phyloP scores from a whole-genome alignment of 2,113 vertebrate genomes.

The Psilopogon haemacephalus region DNA sequence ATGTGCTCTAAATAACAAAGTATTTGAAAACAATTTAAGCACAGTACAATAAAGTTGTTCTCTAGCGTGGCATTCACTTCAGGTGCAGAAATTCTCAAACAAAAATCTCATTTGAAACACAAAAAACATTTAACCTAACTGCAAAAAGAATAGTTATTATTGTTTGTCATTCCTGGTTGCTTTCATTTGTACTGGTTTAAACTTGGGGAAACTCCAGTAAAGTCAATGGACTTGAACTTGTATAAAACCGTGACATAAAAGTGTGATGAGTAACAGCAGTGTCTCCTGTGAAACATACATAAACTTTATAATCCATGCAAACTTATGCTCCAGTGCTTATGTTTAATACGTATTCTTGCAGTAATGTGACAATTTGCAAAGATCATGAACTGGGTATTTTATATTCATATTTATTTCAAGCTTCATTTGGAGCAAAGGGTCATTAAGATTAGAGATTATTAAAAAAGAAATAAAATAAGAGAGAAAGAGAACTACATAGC shows the following conservation, averaged over 20 bases:
- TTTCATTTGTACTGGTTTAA: background rate
- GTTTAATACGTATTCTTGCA: background rate
- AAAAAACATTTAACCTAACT: background rate
- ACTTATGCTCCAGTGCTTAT: background rate
- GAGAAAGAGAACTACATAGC: background rate
- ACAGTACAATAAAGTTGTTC: accelerated
- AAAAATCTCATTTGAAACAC: background rate
- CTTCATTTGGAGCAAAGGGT: constrained; percentile 40
- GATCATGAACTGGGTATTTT: constrained; percentile 35
- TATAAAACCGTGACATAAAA: constrained; percentile 16
- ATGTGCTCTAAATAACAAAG: background rate
- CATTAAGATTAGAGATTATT: constrained; percentile 21
- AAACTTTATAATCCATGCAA: constrained; percentile 34
- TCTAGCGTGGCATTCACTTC: background rate
- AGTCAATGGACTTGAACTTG: constrained; percentile 12
- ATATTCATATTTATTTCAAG: constrained; percentile 57
- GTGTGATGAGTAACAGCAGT: background rate
- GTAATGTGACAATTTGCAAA: constrained; percentile 27
- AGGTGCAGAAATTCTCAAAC: background rate
- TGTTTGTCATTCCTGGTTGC: background rate
- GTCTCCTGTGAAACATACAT: constrained; percentile 11
- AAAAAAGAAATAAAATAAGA: background rate
- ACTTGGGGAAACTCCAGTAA: background rate
- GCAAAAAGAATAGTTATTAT: background rate
- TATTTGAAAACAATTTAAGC: background rate